Base-by-base conservation (phyloP, 2,113 vertebrate genomes). In the Urocynchramus pylzowi region DNA sequence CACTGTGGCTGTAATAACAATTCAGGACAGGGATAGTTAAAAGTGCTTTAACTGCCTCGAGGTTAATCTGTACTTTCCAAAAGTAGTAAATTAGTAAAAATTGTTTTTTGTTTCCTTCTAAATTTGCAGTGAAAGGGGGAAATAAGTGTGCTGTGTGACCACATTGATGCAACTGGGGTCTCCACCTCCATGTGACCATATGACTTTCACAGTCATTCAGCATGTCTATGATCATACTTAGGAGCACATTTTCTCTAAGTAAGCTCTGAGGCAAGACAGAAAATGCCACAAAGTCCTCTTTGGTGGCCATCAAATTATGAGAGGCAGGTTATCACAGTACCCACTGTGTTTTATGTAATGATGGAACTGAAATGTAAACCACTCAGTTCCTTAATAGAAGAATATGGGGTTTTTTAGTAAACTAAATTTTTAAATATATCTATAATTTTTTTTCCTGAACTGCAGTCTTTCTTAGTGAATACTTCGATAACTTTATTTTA, bases 101-200 rank as follows among this genome's bases (percentile, higher is more conserved):
- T 20, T 68, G 31, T 11, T 52, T 35, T 13, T 35, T 47, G 21
- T 82, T 68, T 35, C 4, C 41, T 57, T 42, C 7, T 61, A 70
- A 54, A 42, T 65, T 86, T 49, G 13, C 4, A 0, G 37, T 53
- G n/a, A 44, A 54, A 27, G 11, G 2, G 6, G 11, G 7, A 2
- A 5, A 24, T 41, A 57, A 19, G 2, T 6, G 18, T 78, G 9
- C 3, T 69, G 22, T 0, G 1, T 54, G 22, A 59, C 12, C 8
- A 23, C 60, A 16, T 42, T 93, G 20, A 28, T 52, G 42, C 8
- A 8, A 4, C 35, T 41, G 42, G 10, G 3, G 4, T 50, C 22
- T 76, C 42, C 7, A 31, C 10, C 24, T 68, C 22, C 21, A 4
- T 22, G 4, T 28, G 30, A 8, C 16, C 14, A 7, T 27, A 6